A percentile compares a stretch with the other conserved stretches of the same genome.
Conservation (phyloP, 2,797 vertebrate species). For the Odontamblyopus rebecca region DNA sequence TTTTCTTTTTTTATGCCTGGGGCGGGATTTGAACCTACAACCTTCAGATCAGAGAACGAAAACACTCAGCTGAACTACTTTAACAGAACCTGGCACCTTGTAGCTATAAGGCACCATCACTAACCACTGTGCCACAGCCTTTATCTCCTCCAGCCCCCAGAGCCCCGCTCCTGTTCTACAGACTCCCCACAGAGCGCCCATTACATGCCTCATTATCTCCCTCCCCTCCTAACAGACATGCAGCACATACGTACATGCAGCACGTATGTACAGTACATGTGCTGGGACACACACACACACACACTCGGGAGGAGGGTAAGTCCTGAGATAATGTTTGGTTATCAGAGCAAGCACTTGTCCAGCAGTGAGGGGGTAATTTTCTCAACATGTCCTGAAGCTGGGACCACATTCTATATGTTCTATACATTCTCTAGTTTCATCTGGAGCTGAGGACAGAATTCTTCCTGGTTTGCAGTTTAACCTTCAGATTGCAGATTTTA, state of each 20-base stretch:
- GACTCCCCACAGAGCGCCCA: neutral
- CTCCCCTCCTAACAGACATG: neutral
- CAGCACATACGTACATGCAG: neutral
- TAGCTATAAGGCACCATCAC: neutral
- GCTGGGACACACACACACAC: too few relatives aligned
- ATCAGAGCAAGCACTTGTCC: neutral
- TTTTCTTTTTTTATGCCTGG: too few relatives aligned
- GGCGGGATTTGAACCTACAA: too few relatives aligned
- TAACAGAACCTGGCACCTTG: neutral
- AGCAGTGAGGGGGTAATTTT: neutral
- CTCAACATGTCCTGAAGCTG: too few relatives aligned
- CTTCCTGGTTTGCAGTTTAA: too few relatives aligned
- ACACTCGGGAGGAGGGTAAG: too few relatives aligned
- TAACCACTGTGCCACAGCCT: neutral
- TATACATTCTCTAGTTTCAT: too few relatives aligned
- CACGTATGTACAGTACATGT: neutral
- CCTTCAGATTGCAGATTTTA: too few relatives aligned
- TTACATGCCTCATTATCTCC: conserved; percentile 10
- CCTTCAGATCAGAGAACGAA: too few relatives aligned
- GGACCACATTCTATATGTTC: too few relatives aligned
- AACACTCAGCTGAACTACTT: too few relatives aligned
- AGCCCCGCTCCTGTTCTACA: neutral
- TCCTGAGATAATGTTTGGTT: neutral
- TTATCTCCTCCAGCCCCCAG: neutral
- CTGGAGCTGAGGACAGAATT: too few relatives aligned